These are phyloP conservation scores for Coranthus polyacanthus DNA, from an alignment of 2,797 vertebrate species.

Conservation along the genomic window DNA sequence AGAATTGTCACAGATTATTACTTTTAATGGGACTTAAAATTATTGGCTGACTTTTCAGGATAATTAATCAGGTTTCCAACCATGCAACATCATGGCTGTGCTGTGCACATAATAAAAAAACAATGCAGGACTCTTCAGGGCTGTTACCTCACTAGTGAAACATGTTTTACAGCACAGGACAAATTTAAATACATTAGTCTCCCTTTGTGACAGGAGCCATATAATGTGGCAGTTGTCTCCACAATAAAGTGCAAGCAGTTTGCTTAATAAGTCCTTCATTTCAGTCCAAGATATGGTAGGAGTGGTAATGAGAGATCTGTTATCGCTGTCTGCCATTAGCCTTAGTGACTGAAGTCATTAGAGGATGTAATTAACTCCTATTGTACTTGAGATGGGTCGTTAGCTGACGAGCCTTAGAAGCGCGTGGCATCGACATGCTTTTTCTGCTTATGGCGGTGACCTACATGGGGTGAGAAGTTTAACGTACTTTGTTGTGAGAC, in stretches of 20 bases:
- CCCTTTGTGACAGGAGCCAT: not conserved
- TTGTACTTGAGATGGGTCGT: slow-evolving; percentile 63
- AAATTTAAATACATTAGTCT: slow-evolving; percentile 25
- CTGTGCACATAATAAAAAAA: slow-evolving; percentile 8
- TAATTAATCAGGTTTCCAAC: not conserved
- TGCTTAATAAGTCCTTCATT: slow-evolving; percentile 57
- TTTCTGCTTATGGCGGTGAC: slow-evolving; percentile 46
- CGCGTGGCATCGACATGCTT: slow-evolving; percentile 34
- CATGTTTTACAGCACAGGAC: slow-evolving; percentile 6
- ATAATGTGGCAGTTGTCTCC: slow-evolving; percentile 29
- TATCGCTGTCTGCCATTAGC: slow-evolving; percentile 75
- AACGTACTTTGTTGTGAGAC: slow-evolving; percentile 8
- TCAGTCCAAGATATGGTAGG: slow-evolving; percentile 50
- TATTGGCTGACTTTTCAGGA: not conserved
- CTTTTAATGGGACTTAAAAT: slow-evolving; percentile 2
- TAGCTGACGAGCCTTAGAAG: slow-evolving; percentile 52
- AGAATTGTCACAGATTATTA: not conserved
- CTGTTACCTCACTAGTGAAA: slow-evolving; percentile 8
- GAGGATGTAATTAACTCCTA: slow-evolving; percentile 78
- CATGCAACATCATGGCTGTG: not conserved
- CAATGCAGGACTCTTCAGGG: not conserved
- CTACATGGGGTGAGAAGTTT: slow-evolving; percentile 49
- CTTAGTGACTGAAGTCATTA: slow-evolving; percentile 75
- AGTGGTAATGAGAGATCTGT: slow-evolving; percentile 77
- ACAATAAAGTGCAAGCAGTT: slow-evolving; percentile 41